A percentile compares a stretch with the other conserved stretches of the same genome.
Conservation (phyloP, 2,113 vertebrate genomes). For the Scomber colias region DNA sequence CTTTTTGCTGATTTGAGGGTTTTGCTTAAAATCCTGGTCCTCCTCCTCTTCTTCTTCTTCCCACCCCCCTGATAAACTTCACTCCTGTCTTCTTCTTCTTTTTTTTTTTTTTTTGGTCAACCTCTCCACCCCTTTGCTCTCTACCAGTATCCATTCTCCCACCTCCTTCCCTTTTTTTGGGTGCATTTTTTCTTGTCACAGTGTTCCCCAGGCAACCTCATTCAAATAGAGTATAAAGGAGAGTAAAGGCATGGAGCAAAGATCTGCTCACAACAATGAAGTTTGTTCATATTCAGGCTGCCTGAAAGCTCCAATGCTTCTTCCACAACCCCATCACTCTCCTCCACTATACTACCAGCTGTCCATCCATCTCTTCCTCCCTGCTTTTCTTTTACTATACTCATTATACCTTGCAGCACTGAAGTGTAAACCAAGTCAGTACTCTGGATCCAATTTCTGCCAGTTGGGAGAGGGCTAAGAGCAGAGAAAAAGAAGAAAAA, state of each 20-base stretch:
- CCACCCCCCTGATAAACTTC: conserved; percentile 54
- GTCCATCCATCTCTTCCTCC: conserved; percentile 44
- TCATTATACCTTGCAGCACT: conserved; percentile 21
- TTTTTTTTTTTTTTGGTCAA: conserved; percentile 42
- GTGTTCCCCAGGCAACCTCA: conserved; percentile 83
- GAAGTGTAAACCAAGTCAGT: conserved; percentile 40
- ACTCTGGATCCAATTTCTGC: conserved; percentile 62
- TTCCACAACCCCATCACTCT: conserved; percentile 57
- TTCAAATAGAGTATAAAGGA: conserved; percentile 82
- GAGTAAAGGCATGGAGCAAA: conserved; percentile 78
- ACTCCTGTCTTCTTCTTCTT: conserved; percentile 51
- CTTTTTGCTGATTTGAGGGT: conserved; percentile 33
- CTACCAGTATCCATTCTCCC: conserved; percentile 43
- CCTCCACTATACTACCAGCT: conserved; percentile 8
- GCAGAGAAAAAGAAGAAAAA: conserved; percentile 22
- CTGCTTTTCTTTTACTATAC: conserved; percentile 16
- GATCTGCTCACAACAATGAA: conserved; percentile 80
- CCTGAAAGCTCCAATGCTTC: conserved; percentile 71
- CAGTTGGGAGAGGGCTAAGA: conserved; percentile 3
- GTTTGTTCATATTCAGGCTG: conserved; percentile 83
- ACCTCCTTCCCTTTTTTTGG: conserved; percentile 43
- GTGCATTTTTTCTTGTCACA: conserved; percentile 77
- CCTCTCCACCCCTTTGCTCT: conserved; percentile 63
- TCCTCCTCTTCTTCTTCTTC: conserved; percentile 25
- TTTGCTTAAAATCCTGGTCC: conserved; percentile 43